These are phyloP conservation scores for Actinia tenebrosa DNA, from an alignment of 64 coral and sea anemone species.

Conservation along the genomic window DNA sequence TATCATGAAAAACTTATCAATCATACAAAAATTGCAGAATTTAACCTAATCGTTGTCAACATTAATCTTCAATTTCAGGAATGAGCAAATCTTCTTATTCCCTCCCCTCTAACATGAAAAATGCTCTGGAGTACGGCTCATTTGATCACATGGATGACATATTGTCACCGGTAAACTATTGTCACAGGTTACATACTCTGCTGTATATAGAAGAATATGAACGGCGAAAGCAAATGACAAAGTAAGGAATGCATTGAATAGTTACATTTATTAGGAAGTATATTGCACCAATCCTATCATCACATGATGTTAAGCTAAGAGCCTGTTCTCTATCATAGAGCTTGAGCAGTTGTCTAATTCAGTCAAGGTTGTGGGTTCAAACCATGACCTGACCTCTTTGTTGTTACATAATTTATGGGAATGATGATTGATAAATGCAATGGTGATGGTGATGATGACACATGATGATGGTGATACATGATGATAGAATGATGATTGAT, in stretches of 20 bases:
- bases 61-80: neutral
- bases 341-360: too few species aligned
- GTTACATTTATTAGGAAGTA: neutral
- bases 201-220: slow-evolving; percentile 90
- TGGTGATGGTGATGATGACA: too few species aligned
- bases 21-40: neutral
- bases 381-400: too few species aligned
- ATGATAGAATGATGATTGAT: too few species aligned
- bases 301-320: too few species aligned
- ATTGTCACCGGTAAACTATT: slow-evolving; percentile 46
- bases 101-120: slow-evolving; percentile 63
- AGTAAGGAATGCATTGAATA: slow-evolving; percentile 21
- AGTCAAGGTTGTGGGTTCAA: too few species aligned
- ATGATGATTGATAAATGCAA: too few species aligned
- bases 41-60: neutral
- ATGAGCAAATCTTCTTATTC: slow-evolving; percentile 7
- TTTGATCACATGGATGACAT: slow-evolving; percentile 77
- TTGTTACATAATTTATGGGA: too few species aligned
- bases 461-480: too few species aligned
- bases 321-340: too few species aligned
- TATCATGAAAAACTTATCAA: too few species aligned
- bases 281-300: too few species aligned
- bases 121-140: slow-evolving; percentile 60
- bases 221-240: slow-evolving; percentile 72
- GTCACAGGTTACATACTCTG: slow-evolving; percentile 71